phyloP scores from a whole-genome alignment of 2,888 invertebrate genomes.

The Eudasyphora cyanicolor region DNA sequence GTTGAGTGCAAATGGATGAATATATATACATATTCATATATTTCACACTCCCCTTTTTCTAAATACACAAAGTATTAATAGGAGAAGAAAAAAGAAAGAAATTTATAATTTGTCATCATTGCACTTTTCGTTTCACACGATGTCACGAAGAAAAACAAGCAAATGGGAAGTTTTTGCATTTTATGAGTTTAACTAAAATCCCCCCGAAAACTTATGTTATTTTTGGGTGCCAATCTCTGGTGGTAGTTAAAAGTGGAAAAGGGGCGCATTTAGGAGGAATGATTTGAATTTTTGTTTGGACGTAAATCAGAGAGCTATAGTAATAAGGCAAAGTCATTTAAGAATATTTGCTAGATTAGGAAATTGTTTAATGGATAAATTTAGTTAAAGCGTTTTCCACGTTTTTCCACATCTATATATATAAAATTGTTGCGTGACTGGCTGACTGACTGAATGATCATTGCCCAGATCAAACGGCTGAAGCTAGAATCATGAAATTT shows the following conservation, averaged over 20 bases:
- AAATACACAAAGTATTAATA: too few relatives aligned
- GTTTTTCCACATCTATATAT: too few relatives aligned
- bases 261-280: neutral
- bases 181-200: neutral
- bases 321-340: too few relatives aligned
- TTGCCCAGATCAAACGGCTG: too few relatives aligned
- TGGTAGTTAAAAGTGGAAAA: neutral
- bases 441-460: too few relatives aligned
- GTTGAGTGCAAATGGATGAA: neutral
- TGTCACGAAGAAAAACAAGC: neutral
- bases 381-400: too few relatives aligned
- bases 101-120: conserved; percentile 38
- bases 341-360: too few relatives aligned
- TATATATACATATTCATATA: neutral
- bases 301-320: too few relatives aligned
- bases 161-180: conserved; percentile 5
- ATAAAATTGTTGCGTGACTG: too few relatives aligned
- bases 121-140: neutral
- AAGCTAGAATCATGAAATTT: too few relatives aligned
- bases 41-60: neutral
- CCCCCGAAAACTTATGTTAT: neutral
- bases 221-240: conserved; percentile 22
- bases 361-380: too few relatives aligned
- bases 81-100: neutral
- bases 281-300: neutral